Percentiles rank a stretch among this genome's conserved stretches.
Evolutionary conservation across 2,888 invertebrate genomes (phyloP).

Genomic region (Adelognathus sp.): DNA sequence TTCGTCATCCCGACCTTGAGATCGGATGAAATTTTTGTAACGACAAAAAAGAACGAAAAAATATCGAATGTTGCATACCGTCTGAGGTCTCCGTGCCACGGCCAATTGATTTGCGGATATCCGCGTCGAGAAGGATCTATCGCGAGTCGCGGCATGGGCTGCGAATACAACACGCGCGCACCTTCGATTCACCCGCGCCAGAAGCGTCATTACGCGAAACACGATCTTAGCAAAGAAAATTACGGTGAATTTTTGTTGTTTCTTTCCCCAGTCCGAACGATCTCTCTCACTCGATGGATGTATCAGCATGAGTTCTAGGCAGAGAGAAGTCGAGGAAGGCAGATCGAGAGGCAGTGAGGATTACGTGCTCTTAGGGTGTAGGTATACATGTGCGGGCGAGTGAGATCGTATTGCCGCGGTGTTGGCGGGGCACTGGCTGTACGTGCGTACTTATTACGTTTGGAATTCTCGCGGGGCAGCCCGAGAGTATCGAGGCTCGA

Average conservation of each 20-base stretch:
- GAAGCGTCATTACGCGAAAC: slow-evolving; percentile 48
- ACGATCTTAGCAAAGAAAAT: slow-evolving; percentile 48
- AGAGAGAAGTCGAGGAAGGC: slow-evolving; percentile 5
- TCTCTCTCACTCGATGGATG: not conserved
- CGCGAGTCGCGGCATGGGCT: not conserved
- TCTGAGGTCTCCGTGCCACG: not conserved
- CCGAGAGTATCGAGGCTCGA: slow-evolving; percentile 1
- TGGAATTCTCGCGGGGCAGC: slow-evolving; percentile 45
- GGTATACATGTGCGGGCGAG: not conserved
- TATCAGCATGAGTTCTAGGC: not conserved
- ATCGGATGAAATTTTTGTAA: not conserved
- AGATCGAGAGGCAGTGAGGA: slow-evolving; percentile 18
- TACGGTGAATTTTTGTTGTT: slow-evolving; percentile 33
- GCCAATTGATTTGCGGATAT: not conserved
- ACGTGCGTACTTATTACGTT: slow-evolving; percentile 57
- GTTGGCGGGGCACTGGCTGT: slow-evolving; percentile 20
- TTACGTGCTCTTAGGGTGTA: slow-evolving; percentile 35
- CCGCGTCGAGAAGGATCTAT: not conserved
- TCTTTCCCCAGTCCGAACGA: not conserved
- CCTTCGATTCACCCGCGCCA: slow-evolving; percentile 40
- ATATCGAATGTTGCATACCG: not conserved
- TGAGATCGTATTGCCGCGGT: not conserved
- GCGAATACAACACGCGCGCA: not conserved
- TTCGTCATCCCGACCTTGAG: not conserved
- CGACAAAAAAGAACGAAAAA: not conserved